These are phyloP conservation scores for Pheucticus melanocephalus DNA, from an alignment of 2,113 vertebrate species.

Conservation along the genomic window DNA sequence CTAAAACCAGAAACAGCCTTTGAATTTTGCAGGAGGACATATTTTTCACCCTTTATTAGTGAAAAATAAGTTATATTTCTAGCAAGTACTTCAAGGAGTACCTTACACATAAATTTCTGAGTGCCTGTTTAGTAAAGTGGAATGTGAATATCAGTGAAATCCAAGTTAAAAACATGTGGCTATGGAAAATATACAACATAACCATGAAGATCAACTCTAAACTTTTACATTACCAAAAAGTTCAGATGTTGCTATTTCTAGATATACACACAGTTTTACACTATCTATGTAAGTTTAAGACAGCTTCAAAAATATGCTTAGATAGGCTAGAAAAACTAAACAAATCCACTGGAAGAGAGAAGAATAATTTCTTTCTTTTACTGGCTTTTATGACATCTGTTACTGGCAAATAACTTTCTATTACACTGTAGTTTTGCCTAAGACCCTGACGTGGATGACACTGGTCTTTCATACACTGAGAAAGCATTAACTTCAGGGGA, in stretches of 20 bases:
- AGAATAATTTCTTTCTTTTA: neutral
- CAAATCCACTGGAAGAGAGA: neutral
- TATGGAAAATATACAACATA: conserved; percentile 11
- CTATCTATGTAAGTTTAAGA: neutral
- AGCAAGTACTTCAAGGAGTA: neutral
- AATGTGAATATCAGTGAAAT: conserved; percentile 14
- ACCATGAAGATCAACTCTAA: neutral
- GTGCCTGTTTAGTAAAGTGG: neutral
- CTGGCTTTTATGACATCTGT: neutral
- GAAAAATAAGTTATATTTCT: conserved; percentile 10
- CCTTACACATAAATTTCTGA: neutral
- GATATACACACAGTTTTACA: neutral
- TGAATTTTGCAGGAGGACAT: neutral
- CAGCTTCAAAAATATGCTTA: neutral
- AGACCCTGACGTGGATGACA: neutral
- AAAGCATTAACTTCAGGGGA: neutral
- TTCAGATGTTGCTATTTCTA: conserved; percentile 24
- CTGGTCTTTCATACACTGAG: neutral
- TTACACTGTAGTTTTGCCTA: neutral
- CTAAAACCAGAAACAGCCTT: neutral
- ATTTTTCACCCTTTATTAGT: neutral
- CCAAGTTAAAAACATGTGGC: neutral
- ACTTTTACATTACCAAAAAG: neutral
- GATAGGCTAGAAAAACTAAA: neutral
- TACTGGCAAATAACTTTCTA: neutral